Conservation (phyloP, 2,113 vertebrate species). For the Arvicanthis niloticus region DNA sequence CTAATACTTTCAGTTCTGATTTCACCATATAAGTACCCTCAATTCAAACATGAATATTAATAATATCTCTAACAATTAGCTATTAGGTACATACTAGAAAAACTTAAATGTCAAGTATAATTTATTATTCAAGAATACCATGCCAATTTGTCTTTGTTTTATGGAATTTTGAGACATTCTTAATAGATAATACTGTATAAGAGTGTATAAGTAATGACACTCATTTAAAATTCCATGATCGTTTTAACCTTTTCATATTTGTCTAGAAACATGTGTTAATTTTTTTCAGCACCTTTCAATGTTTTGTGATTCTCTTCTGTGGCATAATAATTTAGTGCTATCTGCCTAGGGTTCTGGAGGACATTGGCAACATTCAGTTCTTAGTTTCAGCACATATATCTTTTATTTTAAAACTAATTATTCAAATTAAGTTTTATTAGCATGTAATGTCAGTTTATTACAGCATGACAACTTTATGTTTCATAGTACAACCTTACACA, state of each 20-base stretch:
- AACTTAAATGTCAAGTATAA: background rate
- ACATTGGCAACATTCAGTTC: background rate
- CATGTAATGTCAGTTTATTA: background rate
- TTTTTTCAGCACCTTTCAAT: background rate
- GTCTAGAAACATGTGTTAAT: background rate
- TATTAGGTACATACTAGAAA: background rate
- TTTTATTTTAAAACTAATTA: background rate
- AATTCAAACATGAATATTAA: background rate
- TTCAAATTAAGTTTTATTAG: background rate
- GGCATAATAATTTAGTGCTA: background rate
- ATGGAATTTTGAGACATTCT: background rate
- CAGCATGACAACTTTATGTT: background rate
- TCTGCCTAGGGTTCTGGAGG: background rate
- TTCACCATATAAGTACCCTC: background rate
- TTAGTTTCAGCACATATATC: background rate
- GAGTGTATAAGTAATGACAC: background rate
- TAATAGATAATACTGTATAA: background rate
- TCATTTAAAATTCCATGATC: background rate
- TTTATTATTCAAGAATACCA: background rate
- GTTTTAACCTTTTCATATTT: background rate
- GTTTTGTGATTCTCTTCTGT: background rate
- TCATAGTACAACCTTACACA: background rate
- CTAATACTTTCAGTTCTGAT: background rate
- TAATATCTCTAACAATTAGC: background rate
- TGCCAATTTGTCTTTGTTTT: conserved; percentile 1